phyloP scores from a whole-genome alignment of 2,797 vertebrate genomes.

The Bradypodion pumilum region DNA sequence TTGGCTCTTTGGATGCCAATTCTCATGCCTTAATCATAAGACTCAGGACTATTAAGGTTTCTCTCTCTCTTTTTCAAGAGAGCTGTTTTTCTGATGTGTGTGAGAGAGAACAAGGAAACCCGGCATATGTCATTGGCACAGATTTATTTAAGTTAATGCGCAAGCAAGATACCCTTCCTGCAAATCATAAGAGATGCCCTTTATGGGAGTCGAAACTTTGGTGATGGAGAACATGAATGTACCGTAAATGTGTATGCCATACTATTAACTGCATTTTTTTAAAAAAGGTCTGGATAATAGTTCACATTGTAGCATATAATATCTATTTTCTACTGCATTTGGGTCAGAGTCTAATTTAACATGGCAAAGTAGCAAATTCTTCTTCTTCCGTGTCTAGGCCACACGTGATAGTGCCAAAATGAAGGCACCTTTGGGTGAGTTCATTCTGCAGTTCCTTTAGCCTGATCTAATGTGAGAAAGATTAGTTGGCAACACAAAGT shows the following conservation, averaged over 20 bases:
- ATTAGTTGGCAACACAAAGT: too few species aligned
- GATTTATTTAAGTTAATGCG: constrained; percentile 76
- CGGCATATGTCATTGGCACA: constrained; percentile 74
- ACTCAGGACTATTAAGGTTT: constrained; percentile 73
- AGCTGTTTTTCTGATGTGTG: constrained; percentile 62
- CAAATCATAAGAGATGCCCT: constrained; percentile 30
- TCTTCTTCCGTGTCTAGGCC: too few species aligned
- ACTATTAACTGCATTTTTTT: constrained; percentile 23
- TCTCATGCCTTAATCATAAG: constrained; percentile 84
- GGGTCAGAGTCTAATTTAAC: constrained; percentile 7
- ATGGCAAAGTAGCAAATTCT: neutral
- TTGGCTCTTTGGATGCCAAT: constrained; percentile 64
- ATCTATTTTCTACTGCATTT: neutral
- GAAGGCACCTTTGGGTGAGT: too few species aligned
- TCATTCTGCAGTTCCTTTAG: too few species aligned
- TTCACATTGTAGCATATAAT: constrained; percentile 25
- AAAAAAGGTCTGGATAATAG: constrained; percentile 19
- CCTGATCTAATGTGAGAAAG: too few species aligned
- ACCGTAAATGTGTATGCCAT: neutral
- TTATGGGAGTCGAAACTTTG: constrained; percentile 47
- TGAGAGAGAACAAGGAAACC: constrained; percentile 26
- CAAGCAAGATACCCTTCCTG: constrained; percentile 61
- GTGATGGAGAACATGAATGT: constrained; percentile 4
- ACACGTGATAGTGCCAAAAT: too few species aligned
- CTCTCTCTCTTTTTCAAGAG: constrained; percentile 46